Evolutionary conservation across 2,797 vertebrate genomes (phyloP), one percentile per base, ranked within the genome.

Genomic region (Coregonus ussuriensis): DNA sequence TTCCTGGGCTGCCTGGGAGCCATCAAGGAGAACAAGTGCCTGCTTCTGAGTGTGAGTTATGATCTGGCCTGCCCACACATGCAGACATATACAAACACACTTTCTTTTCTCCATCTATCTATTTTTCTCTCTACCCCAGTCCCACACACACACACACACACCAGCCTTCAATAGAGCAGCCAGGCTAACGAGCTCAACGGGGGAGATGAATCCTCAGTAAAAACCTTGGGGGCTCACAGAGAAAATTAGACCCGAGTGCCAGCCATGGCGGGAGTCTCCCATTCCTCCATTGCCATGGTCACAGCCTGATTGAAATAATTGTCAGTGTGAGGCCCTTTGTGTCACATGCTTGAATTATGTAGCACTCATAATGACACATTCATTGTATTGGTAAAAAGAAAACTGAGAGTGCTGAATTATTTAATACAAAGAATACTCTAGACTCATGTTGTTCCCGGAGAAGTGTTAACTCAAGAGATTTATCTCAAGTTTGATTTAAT

Each of bases 1-100:
- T 99, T 99, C 84, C 95, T 99, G n/a, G 97, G 98, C 80, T 99
- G 98, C 89, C 94, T 99, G 81, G 98, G 98, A 83, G 96, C 98
- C 95, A 99, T 99, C 94, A 99, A 99, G 94, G 98, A 99, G 95
- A 99, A 99, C 94, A 99, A 98, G 97, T 99, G 98, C 96, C 97
- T 99, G 93, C 96, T 99, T 76, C 93, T 99, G 89, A 99, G 97
- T n/a, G 98, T 99, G 93, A 99, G 98, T 96, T 47, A 62, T 15
- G 9, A 41, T 29, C 16, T 56, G 41, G 41, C 41, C 41, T 59
- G 74, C 82, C 37, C 77, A 72, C 76, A 29, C 9, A 15, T 47
- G 16, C 53, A 62, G 25, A 69, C 56, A 69, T 63, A 37, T 37
- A 1, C 63, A 74, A 54, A 0, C 37, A 74, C 21, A 73, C 41